Evolutionary conservation across 2,797 vertebrate genomes (phyloP).

Genomic region (Amphiprion clarkii): DNA sequence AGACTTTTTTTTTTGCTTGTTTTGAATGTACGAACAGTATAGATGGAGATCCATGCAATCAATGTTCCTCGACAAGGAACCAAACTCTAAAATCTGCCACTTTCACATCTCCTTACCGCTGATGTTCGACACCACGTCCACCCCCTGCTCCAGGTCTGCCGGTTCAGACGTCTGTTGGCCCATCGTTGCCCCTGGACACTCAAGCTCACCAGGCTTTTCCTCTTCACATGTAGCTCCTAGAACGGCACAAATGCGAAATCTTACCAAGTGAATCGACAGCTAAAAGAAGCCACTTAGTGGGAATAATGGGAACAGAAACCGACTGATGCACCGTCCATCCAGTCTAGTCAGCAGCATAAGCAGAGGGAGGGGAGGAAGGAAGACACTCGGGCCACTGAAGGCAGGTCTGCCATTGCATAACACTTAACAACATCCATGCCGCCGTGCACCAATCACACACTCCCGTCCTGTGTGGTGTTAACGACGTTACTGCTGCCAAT

Average conservation of each 20-base stretch:
- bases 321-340: conserved; percentile 49
- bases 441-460: conserved; percentile 31
- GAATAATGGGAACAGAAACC: conserved; percentile 46
- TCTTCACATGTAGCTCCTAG: conserved; percentile 45
- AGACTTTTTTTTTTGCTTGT: neutral
- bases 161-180: conserved; percentile 37
- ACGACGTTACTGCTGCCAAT: conserved; percentile 47
- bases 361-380: conserved; percentile 54
- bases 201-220: conserved; percentile 22
- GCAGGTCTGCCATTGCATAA: conserved; percentile 57
- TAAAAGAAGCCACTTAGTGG: neutral
- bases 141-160: conserved; percentile 34
- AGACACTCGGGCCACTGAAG: conserved; percentile 29
- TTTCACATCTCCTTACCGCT: conserved; percentile 45
- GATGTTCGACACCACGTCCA: conserved; percentile 41
- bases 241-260: conserved; percentile 14
- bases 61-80: neutral
- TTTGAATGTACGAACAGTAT: too few species aligned
- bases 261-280: neutral
- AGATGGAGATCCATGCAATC: too few species aligned
- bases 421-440: conserved; percentile 49
- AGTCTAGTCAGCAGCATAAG: conserved; percentile 55
- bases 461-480: conserved; percentile 46
- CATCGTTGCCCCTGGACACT: conserved; percentile 54
- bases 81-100: neutral